phyloP scores from a whole-genome alignment of 2,888 invertebrate genomes.

The Notocelia uddmanniana region DNA sequence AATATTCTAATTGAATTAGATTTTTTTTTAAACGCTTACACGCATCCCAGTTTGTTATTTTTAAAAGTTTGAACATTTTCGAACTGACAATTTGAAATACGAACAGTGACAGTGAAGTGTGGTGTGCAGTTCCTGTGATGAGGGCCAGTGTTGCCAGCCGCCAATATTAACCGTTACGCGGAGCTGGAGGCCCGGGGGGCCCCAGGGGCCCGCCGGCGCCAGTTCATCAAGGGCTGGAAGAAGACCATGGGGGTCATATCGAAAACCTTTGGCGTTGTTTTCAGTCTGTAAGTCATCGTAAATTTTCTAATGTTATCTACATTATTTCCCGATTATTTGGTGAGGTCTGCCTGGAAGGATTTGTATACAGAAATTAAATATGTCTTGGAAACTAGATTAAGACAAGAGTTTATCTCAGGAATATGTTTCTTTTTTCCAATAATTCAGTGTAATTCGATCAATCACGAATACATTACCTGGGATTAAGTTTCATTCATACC shows the following conservation, averaged over 20 bases:
- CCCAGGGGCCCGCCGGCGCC: constrained; percentile 82
- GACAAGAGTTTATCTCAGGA: not conserved
- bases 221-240: constrained; percentile 83
- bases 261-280: constrained; percentile 91
- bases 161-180: constrained; percentile 82
- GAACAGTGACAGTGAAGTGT: constrained; percentile 47
- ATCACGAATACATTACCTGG: not conserved
- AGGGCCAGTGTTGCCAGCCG: constrained; percentile 61
- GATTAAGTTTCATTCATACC: not conserved
- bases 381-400: not conserved
- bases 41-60: not conserved
- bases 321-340: not conserved
- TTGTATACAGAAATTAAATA: not conserved
- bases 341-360: not conserved
- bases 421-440: not conserved
- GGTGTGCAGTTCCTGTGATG: constrained; percentile 76
- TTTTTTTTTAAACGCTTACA: not conserved
- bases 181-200: constrained; percentile 78
- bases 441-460: not conserved
- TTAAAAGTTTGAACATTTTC: not conserved
- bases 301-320: not conserved
- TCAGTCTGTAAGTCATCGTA: constrained; percentile 89
- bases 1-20: not conserved
- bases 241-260: constrained; percentile 91
- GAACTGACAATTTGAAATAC: constrained; percentile 5